Conservation (phyloP, 2,888 invertebrate genomes). For the Hanleya hanleyi region DNA sequence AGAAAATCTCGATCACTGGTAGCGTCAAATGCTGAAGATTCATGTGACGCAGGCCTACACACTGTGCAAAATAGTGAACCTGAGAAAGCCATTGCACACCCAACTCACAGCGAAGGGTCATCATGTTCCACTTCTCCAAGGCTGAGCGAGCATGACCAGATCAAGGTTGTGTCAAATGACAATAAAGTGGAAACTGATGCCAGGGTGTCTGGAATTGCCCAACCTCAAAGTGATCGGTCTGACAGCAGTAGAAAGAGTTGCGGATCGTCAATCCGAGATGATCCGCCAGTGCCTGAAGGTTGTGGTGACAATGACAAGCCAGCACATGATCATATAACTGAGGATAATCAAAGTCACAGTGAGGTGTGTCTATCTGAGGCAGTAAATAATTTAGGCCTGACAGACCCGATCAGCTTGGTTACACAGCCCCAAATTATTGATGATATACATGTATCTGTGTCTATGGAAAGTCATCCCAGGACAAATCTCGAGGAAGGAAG, state of each 20-base stretch:
- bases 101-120: neutral
- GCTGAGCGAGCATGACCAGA: neutral
- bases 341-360: too few species aligned
- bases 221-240: neutral
- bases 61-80: neutral
- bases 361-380: too few species aligned
- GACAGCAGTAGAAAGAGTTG: neutral
- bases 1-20: neutral
- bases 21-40: neutral
- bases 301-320: too few species aligned
- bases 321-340: too few species aligned
- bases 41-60: too few species aligned
- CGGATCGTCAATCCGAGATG: neutral
- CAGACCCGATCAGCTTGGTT: too few species aligned
- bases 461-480: too few species aligned
- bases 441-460: too few species aligned
- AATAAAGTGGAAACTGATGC: neutral
- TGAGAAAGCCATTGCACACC: neutral
- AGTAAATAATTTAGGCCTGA: too few species aligned
- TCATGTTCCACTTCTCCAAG: neutral
- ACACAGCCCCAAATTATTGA: too few species aligned
- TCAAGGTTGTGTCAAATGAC: neutral
- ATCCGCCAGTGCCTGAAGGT: neutral
- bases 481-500: too few species aligned
- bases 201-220: constrained; percentile 36